These are phyloP conservation scores for Trichogramma evanescens DNA, from an alignment of 2,888 invertebrate species.

Conservation along the genomic window DNA sequence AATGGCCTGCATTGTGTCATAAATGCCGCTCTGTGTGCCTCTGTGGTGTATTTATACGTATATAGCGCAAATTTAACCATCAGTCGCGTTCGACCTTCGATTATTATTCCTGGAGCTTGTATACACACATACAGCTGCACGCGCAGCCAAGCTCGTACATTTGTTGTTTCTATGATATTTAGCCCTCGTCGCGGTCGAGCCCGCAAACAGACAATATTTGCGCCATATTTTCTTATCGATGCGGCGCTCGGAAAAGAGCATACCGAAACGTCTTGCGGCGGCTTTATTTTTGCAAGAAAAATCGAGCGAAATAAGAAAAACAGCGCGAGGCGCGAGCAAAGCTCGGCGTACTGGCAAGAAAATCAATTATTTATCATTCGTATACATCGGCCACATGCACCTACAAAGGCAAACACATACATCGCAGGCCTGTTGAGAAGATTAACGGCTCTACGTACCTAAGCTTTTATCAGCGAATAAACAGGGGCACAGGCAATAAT, in stretches of 20 bases:
- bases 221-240: too few species aligned
- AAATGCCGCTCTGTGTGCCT: not conserved
- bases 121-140: not conserved
- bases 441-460: too few species aligned
- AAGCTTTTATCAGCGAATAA: not conserved
- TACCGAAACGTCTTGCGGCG: too few species aligned
- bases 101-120: constrained; percentile 7
- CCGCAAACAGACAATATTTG: too few species aligned
- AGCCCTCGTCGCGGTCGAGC: too few species aligned
- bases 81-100: constrained; percentile 7
- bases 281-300: too few species aligned
- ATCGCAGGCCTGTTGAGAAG: too few species aligned
- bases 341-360: too few species aligned
- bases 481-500: not conserved
- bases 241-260: too few species aligned
- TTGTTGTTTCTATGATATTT: too few species aligned
- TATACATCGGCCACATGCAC: not conserved
- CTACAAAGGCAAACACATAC: not conserved
- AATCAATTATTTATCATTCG: not conserved
- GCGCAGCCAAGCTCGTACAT: not conserved
- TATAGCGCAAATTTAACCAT: constrained; percentile 3
- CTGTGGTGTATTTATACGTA: not conserved
- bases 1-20: constrained; percentile 7
- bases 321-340: too few species aligned
- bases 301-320: too few species aligned